Evolutionary conservation across 2,797 vertebrate species (phyloP), one percentile per base, ranked within the genome.

Genomic region (Helicolenus hilgendorfi): DNA sequence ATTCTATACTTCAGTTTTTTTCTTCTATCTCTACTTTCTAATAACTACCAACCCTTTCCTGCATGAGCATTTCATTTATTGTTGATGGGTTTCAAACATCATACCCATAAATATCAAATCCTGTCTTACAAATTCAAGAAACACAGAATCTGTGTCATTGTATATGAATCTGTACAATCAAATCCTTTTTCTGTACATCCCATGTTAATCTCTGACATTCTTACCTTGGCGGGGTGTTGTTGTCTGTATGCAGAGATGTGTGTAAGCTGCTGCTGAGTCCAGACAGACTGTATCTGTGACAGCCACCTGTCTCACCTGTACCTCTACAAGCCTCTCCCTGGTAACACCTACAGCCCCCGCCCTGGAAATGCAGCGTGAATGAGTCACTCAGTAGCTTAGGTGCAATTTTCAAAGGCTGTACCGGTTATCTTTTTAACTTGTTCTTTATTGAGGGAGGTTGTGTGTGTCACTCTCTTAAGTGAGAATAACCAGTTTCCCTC

Each of bases 401-500:
- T 86, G 86, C 76, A 75, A 29, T 75, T 67, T 38, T 62, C 31
- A 71, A 70, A 71, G 2, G 9, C 67, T 80, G 20, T 22, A 41
- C 58, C 13, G 41, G 7, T 60, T 24, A 20, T 69, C 31, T 33
- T 75, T 80, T 78, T 38, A 20, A 77, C 14, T 26, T 81, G 53
- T 92, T 76, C 69, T 90, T 87, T 67, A 81, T 71, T 35, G 10
- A 87, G 87, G 81, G 78, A 35, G 91, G 87, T 83, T 55, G 64
- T 55, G 63, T 60, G 67, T 85, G 78, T 81, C 4, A 36, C 22
- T 64, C 24, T 64, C n/a, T 33, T n/a, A 9, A 36, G 15, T 74
- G 36, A 64, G 84, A 83, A 75, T 36, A 93, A 90, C 91, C 84
- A 70, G 94, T 94, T 95, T 87, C 74, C 14, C 38, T 77, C 33